Conservation (phyloP, 2,888 invertebrate species). For the Chrysotoxum bicinctum region DNA sequence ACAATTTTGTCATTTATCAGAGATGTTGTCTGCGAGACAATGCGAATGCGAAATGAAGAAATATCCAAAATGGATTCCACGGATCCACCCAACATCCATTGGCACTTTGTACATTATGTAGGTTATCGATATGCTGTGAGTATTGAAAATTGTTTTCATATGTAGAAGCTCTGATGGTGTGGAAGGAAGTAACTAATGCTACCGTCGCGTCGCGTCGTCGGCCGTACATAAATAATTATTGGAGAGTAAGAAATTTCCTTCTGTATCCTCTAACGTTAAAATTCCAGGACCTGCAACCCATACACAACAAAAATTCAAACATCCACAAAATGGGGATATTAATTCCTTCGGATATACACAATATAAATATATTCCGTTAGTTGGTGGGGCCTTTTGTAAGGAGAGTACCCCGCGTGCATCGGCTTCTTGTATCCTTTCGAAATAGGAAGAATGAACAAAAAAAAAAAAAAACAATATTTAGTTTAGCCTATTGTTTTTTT, state of each 20-base stretch:
- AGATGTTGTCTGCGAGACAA: slow-evolving; percentile 15
- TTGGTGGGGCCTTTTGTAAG: slow-evolving; percentile 31
- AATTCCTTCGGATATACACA: slow-evolving; percentile 2
- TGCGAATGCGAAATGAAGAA: slow-evolving; percentile 1
- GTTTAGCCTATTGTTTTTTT: slow-evolving; percentile 61
- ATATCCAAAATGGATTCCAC: slow-evolving; percentile 24
- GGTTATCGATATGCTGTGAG: slow-evolving; percentile 21
- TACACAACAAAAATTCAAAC: not conserved
- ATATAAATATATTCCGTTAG: not conserved
- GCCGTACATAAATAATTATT: slow-evolving; percentile 36
- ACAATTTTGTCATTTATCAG: slow-evolving; percentile 48
- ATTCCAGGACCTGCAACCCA: slow-evolving; percentile 32
- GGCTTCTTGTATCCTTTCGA: slow-evolving; percentile 25
- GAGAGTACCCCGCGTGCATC: slow-evolving; percentile 14
- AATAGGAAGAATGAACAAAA: not conserved
- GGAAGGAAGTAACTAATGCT: slow-evolving; percentile 11
- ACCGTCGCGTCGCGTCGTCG: not conserved
- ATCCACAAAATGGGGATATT: slow-evolving; percentile 5
- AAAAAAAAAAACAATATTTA: slow-evolving; percentile 53
- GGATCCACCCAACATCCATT: not conserved
- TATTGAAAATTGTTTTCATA: not conserved
- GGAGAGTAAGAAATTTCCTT: slow-evolving; percentile 42
- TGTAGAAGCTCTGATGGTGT: not conserved
- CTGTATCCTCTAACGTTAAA: slow-evolving; percentile 23
- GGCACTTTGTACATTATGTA: not conserved